phyloP scores from a whole-genome alignment of 2,113 vertebrate species.

The Dicaeum eximium region DNA sequence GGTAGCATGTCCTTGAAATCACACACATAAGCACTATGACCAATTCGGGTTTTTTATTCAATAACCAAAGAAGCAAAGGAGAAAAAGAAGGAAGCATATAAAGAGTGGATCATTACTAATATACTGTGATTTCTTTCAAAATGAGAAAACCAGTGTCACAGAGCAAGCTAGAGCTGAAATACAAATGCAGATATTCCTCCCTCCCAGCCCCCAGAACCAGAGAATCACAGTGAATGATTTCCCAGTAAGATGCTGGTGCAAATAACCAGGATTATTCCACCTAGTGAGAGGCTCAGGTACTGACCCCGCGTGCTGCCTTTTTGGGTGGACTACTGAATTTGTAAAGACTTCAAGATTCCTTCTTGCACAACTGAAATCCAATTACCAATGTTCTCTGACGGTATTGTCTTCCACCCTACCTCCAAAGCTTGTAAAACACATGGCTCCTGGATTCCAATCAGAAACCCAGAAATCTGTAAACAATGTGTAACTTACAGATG shows the following conservation, averaged over 20 bases:
- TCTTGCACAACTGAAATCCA: background rate
- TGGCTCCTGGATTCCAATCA: constrained; percentile 64
- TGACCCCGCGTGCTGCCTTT: background rate
- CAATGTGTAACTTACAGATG: constrained; percentile 71
- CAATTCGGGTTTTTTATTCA: background rate
- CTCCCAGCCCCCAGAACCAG: background rate
- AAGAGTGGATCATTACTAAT: background rate
- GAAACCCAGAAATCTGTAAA: constrained; percentile 74
- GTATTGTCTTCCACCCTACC: constrained; percentile 4
- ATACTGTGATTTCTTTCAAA: background rate
- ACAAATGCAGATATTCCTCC: background rate
- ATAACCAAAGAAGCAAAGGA: background rate
- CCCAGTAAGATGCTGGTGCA: background rate
- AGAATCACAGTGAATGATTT: background rate
- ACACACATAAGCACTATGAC: fast-evolving
- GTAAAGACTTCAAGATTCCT: background rate
- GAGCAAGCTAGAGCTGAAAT: background rate
- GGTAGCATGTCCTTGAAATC: background rate
- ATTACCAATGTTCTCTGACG: background rate
- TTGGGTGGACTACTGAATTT: background rate
- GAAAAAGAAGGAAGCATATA: background rate
- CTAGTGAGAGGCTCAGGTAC: background rate
- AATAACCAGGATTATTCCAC: background rate
- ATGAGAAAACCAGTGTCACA: background rate
- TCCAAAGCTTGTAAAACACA: constrained; percentile 54